Evolutionary conservation across 2,888 invertebrate genomes (phyloP).

Genomic region (Sinelater perroti): DNA sequence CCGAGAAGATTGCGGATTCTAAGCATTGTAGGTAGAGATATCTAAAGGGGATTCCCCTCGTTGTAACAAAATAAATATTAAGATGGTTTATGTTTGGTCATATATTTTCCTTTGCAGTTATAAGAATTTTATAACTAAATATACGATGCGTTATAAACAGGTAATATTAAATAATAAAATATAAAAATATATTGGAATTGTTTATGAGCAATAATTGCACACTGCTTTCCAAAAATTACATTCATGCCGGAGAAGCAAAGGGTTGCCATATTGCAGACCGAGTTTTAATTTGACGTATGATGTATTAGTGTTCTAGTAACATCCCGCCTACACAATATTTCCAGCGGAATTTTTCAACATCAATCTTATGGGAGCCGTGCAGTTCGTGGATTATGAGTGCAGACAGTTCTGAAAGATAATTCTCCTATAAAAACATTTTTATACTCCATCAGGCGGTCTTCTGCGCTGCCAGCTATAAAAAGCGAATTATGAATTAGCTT

Average conservation of each 20-base stretch:
- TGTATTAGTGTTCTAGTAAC: constrained; percentile 19
- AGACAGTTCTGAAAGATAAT: not conserved
- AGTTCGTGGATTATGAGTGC: not conserved
- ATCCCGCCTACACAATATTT: constrained; percentile 12
- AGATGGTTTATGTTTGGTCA: too few relatives aligned
- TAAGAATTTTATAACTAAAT: too few relatives aligned
- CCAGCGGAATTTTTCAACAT: constrained; percentile 13
- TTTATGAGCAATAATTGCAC: not conserved
- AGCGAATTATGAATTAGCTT: too few relatives aligned
- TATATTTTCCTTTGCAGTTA: too few relatives aligned
- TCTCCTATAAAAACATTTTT: not conserved
- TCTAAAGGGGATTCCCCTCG: too few relatives aligned
- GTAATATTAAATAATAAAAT: too few relatives aligned
- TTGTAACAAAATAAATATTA: too few relatives aligned
- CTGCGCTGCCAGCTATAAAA: too few relatives aligned
- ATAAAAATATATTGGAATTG: too few relatives aligned
- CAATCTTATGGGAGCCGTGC: constrained; percentile 8
- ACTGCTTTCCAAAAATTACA: not conserved
- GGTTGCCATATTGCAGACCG: constrained; percentile 15
- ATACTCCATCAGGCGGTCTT: not conserved
- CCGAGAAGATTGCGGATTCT: too few relatives aligned
- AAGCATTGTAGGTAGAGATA: too few relatives aligned
- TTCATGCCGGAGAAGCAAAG: constrained; percentile 11
- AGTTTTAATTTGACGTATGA: constrained; percentile 25
- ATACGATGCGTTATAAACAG: too few relatives aligned